Base-by-base conservation (phyloP, 2,113 vertebrate genomes). In the Stomatorhinus ivindoensis region DNA sequence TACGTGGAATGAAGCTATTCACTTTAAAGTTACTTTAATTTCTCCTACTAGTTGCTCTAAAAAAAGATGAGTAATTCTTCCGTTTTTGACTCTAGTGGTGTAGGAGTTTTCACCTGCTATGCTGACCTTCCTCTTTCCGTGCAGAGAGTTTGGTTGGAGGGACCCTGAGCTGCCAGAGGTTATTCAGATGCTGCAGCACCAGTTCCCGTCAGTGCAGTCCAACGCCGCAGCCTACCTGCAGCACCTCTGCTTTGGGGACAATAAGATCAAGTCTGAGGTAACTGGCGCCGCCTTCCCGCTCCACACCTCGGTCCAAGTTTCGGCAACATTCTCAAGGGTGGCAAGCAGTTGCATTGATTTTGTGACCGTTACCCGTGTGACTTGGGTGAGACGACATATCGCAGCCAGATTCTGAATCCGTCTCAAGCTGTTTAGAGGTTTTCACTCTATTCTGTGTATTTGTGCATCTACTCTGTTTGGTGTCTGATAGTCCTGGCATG, bases 181-280 rank as follows among this genome's bases (percentile, higher is more conserved):
- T 92, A 99, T 99, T 92, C 98, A 99, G 95, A 99, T 99, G 98
- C 95, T 99, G 89, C 98, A 99, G 89, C 98, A 99, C 91, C 98
- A 99, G 10, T 99, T 99, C 92, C 99, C 99, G 65, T 99, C 99
- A 0, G 98, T 99, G 92, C 99, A 99, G 94, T 99, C 98, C 15
- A 99, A 99, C 7, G 99, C 99, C 76, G 99, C 99, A 87, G 99
- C 99, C 91, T 99, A 99, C 91, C 96, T 99, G 88, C 99, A 99
- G 80, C 99, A 99, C 93, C 97, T 99, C 91, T 99, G 99, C 93
- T 99, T 99, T 0, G 98, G 99, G 95, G 99, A 99, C 97, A 99
- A 99, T 95, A 99, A 99, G 95, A 99, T 99, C 95, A 99, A 99
- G 97, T 97, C 97, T 8, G 99, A 99, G 98, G 99, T 99, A 95